phyloP scores from a whole-genome alignment of 2,888 invertebrate genomes.

The Loripinus fragilis region DNA sequence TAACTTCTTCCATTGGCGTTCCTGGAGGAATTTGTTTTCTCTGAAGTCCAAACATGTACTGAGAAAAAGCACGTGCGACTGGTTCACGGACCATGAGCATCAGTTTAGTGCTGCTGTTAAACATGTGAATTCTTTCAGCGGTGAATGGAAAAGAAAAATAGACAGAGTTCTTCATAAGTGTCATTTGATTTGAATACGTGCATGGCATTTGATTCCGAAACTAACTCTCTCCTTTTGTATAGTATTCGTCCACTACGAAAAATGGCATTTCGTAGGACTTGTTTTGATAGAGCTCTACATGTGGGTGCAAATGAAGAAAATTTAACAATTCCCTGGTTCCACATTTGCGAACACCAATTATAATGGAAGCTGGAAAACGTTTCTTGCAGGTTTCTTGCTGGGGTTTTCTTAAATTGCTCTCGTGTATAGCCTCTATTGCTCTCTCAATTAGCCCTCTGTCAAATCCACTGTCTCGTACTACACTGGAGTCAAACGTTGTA shows the following conservation, averaged over 20 bases:
- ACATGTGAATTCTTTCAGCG: constrained; percentile 95
- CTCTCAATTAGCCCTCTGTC: too few species aligned
- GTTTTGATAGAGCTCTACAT: not conserved
- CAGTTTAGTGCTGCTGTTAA: constrained; percentile 94
- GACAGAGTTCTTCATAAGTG: constrained; percentile 97
- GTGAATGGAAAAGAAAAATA: constrained; percentile 97
- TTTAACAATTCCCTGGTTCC: constrained; percentile 83
- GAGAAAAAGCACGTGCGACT: constrained; percentile 89
- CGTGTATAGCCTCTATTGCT: too few species aligned
- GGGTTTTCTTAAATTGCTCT: not conserved
- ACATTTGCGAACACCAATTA: constrained; percentile 83
- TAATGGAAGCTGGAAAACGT: constrained; percentile 81
- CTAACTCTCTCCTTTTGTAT: constrained; percentile 95
- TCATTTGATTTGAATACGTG: constrained; percentile 92
- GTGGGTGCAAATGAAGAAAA: constrained; percentile 61
- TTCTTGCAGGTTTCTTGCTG: constrained; percentile 17
- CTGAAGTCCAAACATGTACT: not conserved
- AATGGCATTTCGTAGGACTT: constrained; percentile 94
- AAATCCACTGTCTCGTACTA: too few species aligned
- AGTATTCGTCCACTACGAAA: constrained; percentile 88
- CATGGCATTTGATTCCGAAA: constrained; percentile 94
- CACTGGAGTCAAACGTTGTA: too few species aligned
- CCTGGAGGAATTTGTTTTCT: too few species aligned
- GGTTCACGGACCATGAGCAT: constrained; percentile 97
- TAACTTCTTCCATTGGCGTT: too few species aligned